Evolutionary conservation across 2,113 vertebrate genomes (phyloP), one percentile per base, ranked within the genome.

Genomic region (Heterocephalus glaber): DNA sequence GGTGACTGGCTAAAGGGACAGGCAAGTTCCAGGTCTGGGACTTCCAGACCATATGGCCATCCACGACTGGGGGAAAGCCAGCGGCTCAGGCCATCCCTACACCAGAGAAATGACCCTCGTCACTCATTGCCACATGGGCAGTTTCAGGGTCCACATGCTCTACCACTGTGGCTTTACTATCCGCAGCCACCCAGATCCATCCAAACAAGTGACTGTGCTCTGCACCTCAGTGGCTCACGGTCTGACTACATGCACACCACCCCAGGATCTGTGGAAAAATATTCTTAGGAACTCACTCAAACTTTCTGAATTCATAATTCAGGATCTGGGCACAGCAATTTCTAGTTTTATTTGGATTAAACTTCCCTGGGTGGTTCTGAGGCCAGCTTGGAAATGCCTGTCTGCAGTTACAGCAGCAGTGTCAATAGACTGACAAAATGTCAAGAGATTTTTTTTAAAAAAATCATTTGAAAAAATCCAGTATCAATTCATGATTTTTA

Each of bases 21-120:
- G 97, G 86, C 98, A 98, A 52, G 52, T 52, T 52, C 12, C 52
- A 52, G 12, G 52, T 87, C 96, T 76, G 3, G 98, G 90, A 8
- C 97, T 99, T 96, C 98, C 99, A 81, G 98, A 99, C 56, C 99
- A 99, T 96, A 98, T 98, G 90, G 97, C 91, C 91, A 98, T 99
- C 44, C 84, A 96, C 10, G 22, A 66, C 19, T 97, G 98, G 92
- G 98, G 98, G 54, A 98, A 98, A 89, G 90, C 80, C 0, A 54
- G 89, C 12, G 35, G 63, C 89, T 58, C 38, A 74, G 35, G 56
- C 90, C 87, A 10, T 87, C 52, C 90, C 44, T 1, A 77, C 19
- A 63, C 66, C 96, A 72, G 96, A 97, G 81, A 97, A 83, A n/a
- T 30, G 11, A 90, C 65, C 19, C 10, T 63, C 41, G 49, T n/a